Conservation (phyloP, 2,113 vertebrate genomes). For the Axis porcinus region DNA sequence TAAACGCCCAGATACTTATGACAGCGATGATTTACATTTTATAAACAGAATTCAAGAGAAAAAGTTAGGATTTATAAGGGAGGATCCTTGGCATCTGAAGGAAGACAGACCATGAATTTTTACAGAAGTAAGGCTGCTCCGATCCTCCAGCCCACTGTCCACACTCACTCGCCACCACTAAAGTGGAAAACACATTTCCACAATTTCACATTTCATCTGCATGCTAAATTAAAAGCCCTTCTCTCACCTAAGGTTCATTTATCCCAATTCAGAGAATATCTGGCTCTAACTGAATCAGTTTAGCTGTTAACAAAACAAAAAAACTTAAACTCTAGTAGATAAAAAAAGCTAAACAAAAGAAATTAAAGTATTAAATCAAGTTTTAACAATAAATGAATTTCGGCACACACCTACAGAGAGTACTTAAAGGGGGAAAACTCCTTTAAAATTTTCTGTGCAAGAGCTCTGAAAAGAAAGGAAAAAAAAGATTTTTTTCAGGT, state of each 20-base stretch:
- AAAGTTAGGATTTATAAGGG: background rate
- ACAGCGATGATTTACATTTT: background rate
- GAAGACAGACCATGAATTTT: background rate
- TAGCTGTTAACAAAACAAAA: background rate
- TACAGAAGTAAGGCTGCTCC: background rate
- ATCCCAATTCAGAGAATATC: background rate
- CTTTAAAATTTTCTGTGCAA: background rate
- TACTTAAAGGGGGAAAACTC: background rate
- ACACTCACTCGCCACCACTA: background rate
- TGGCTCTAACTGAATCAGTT: background rate
- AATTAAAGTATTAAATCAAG: background rate
- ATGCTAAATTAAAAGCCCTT: background rate
- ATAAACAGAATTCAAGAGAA: background rate
- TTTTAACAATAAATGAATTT: slow-evolving; percentile 11
- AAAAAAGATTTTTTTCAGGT: background rate
- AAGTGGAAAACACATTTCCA: background rate
- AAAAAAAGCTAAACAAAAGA: slow-evolving; percentile 22
- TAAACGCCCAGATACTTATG: background rate
- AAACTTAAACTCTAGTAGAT: background rate
- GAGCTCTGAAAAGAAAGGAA: background rate
- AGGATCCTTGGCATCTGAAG: background rate
- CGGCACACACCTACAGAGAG: background rate
- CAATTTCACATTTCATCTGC: background rate
- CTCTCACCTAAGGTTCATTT: background rate
- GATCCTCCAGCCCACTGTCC: background rate